phyloP scores from a whole-genome alignment of 2,113 vertebrate species.

The Grammomys surdaster region DNA sequence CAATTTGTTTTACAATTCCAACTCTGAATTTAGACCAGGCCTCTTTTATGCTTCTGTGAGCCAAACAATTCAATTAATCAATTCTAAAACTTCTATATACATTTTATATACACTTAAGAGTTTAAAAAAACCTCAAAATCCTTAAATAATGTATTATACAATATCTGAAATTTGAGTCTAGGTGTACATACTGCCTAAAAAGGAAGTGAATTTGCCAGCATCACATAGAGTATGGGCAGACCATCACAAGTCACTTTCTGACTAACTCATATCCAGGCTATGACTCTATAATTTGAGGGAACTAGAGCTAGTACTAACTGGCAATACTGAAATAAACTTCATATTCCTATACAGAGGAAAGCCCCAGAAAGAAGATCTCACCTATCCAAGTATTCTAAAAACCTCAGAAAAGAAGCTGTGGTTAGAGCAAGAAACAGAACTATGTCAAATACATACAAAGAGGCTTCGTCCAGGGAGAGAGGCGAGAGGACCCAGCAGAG shows the following conservation, averaged over 20 bases:
- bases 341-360: conserved; percentile 38
- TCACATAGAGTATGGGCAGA: neutral
- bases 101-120: neutral
- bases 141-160: conserved; percentile 13
- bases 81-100: neutral
- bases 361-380: conserved; percentile 29
- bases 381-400: conserved; percentile 46
- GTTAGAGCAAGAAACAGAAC: conserved; percentile 86
- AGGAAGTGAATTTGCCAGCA: neutral
- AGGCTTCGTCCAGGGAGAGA: conserved; percentile 98
- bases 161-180: neutral
- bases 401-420: conserved; percentile 80
- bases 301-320: neutral
- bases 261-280: neutral
- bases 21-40: conserved; percentile 24
- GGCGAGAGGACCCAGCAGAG: conserved; percentile 97
- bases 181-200: neutral
- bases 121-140: conserved; percentile 26
- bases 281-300: neutral
- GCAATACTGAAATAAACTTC: neutral
- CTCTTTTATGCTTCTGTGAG: neutral
- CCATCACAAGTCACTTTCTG: neutral
- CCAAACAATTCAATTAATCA: conserved; percentile 33
- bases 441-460: conserved; percentile 97
- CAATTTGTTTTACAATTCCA: conserved; percentile 42